phyloP scores from a whole-genome alignment of 2,113 vertebrate species.

The Sylvicapra grimmia region DNA sequence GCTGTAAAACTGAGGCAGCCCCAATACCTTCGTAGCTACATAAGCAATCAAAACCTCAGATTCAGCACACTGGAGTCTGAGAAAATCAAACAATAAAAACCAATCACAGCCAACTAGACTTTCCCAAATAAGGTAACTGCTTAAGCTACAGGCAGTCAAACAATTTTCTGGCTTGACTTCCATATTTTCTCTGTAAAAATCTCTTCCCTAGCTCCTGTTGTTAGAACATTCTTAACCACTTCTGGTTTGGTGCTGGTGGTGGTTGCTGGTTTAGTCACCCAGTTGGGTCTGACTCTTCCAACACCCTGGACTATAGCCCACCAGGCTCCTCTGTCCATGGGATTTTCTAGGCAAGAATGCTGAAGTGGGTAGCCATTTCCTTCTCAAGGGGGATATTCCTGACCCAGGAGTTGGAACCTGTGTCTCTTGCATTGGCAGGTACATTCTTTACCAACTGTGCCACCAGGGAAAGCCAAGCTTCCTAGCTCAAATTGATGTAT shows the following conservation, averaged over 20 bases:
- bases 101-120: background rate
- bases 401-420: background rate
- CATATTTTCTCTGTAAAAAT: background rate
- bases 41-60: background rate
- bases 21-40: background rate
- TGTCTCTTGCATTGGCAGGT: background rate
- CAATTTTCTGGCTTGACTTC: background rate
- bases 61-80: background rate
- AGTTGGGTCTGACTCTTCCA: accelerated
- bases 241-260: background rate
- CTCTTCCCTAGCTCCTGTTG: background rate
- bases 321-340: background rate
- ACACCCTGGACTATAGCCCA: background rate
- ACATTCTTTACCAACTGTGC: background rate
- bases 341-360: background rate
- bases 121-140: background rate
- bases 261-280: background rate
- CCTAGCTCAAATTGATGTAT: background rate
- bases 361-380: background rate
- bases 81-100: background rate
- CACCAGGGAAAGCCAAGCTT: background rate
- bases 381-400: background rate
- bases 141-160: background rate
- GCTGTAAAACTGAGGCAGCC: background rate
- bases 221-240: background rate